Evolutionary conservation across 1,140 invertebrate species (phyloP).

Genomic region (Dendroctonus ponderosae): DNA sequence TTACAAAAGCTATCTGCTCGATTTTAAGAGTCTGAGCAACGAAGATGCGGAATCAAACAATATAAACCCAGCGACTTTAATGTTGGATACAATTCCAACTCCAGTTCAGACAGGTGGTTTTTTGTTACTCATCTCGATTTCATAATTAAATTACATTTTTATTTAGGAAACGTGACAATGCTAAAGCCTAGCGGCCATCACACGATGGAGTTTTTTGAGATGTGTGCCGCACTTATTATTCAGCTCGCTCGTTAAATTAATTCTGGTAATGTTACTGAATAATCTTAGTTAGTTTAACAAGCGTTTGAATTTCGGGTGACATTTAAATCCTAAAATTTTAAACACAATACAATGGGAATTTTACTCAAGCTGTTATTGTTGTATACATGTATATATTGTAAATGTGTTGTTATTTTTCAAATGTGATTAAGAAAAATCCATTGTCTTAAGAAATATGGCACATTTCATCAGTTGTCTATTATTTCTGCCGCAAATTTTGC

Average conservation of each 20-base stretch:
- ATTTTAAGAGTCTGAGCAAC: slow-evolving; percentile 92
- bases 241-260: slow-evolving; percentile 83
- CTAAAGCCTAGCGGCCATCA: slow-evolving; percentile 70
- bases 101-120: slow-evolving; percentile 48
- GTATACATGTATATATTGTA: no score
- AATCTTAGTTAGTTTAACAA: no score
- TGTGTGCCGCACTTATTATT: slow-evolving; percentile 97
- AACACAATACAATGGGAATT: no score
- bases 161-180: slow-evolving; percentile 43
- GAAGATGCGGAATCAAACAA: slow-evolving; percentile 69
- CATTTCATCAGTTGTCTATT: no score
- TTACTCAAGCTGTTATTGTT: no score
- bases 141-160: slow-evolving; percentile 6
- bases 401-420: no score
- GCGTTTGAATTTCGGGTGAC: no score
- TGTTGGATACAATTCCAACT: slow-evolving; percentile 46
- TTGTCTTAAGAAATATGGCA: no score
- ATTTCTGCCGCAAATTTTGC: no score
- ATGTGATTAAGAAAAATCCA: no score
- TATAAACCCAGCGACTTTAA: slow-evolving; percentile 55
- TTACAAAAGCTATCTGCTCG: slow-evolving; percentile 93
- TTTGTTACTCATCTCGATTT: neutral
- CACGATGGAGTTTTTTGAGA: slow-evolving; percentile 99
- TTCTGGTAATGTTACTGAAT: no score
- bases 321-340: no score